phyloP scores from a whole-genome alignment of 2,113 vertebrate genomes.

The Chelonoidis abingdonii region DNA sequence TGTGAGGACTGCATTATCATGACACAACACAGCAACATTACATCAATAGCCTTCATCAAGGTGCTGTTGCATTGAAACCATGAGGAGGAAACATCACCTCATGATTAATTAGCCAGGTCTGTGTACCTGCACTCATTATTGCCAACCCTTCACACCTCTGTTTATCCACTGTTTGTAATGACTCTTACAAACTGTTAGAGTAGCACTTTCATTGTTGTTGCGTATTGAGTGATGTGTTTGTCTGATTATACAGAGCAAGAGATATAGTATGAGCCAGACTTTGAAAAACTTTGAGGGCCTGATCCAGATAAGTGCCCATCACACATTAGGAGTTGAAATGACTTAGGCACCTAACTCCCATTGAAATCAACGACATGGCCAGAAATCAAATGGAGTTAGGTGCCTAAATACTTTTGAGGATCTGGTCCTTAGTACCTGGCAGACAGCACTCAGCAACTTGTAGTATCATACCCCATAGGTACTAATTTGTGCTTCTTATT shows the following conservation, averaged over 20 bases:
- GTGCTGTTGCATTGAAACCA: accelerated
- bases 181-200: accelerated
- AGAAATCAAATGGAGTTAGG: not conserved
- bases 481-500: not conserved
- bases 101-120: not conserved
- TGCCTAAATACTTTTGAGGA: not conserved
- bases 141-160: not conserved
- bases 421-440: not conserved
- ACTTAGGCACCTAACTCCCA: not conserved
- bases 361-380: too few relatives aligned
- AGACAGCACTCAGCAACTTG: not conserved
- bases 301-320: not conserved
- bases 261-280: not conserved
- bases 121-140: not conserved
- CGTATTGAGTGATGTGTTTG: not conserved
- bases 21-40: not conserved
- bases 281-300: not conserved
- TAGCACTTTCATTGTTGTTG: accelerated
- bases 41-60: accelerated
- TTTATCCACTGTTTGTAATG: not conserved
- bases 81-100: not conserved
- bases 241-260: accelerated
- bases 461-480: accelerated
- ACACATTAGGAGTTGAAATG: not conserved
- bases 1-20: not conserved